Evolutionary conservation across 2,797 vertebrate species (phyloP), one percentile per base, ranked within the genome.

Genomic region (Nyctalus aviator): DNA sequence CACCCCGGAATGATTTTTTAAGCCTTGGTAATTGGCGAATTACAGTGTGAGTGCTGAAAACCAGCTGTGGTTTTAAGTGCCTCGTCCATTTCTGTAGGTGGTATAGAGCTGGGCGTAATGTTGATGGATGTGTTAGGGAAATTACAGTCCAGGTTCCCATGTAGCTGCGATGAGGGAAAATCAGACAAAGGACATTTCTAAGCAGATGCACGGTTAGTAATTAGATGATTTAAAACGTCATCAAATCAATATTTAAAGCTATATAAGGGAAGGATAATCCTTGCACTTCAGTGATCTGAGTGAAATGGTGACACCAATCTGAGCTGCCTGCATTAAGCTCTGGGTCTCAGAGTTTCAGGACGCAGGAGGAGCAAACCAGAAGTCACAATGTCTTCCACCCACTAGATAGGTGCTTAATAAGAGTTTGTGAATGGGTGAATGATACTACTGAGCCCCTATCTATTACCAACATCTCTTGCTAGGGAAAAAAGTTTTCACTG

Each of bases 1-100:
- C 94, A 95, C 91, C 93, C 84, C 66, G 68, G 81, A 94, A 95
- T 94, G 94, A 83, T 93, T 95, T 96, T 96, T 95, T 95, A 95
- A 97, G 93, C 93, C 81, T 89, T 53, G 91, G 91, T 97, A 97
- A 97, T 97, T 97, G 95, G 96, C 18, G 94, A 97, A 97, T 97
- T 96, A 96, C 73, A 97, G 96, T 91, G 86, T 82, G 87, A 94
- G 85, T 85, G 46, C 91, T 94, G 96, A 89, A 93, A 96, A 91
- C 87, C 96, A 97, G 97, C 97, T 97, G 96, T 75, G 91, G 94
- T 71, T 93, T 93, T 89, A 97, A 97, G 93, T 96, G 95, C 59
- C 69, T 55, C 1, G 37, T 48, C 72, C 62, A 0, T 88, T 96
- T 96, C 95, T 91, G 93, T 96, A 96, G 97, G 95, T 95, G 95